phyloP scores from a whole-genome alignment of 2,113 vertebrate species.

The Indicator indicator region DNA sequence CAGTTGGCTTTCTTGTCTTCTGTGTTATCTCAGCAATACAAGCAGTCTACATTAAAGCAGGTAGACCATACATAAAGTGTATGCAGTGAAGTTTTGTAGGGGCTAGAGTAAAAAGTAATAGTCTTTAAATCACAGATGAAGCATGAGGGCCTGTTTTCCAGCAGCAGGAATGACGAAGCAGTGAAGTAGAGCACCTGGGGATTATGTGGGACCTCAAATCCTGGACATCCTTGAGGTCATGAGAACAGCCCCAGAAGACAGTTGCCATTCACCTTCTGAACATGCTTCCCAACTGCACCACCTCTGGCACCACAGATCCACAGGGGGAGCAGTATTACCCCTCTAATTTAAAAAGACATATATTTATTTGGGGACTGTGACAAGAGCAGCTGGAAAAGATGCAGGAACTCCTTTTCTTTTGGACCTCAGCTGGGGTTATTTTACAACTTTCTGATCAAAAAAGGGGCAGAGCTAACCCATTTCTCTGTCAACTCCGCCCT shows the following conservation, averaged over 20 bases:
- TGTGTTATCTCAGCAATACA: background rate
- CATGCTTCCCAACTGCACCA: rapidly evolving
- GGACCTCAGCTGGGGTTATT: background rate
- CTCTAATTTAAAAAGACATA: background rate
- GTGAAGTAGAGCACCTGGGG: background rate
- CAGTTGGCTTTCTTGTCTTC: background rate
- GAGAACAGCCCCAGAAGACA: rapidly evolving
- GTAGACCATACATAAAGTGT: background rate
- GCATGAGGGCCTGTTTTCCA: background rate
- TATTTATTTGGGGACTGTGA: background rate
- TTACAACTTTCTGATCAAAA: background rate
- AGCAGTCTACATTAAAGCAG: background rate
- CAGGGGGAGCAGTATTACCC: background rate
- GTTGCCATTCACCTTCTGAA: background rate
- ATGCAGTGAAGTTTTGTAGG: rapidly evolving
- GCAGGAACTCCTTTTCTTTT: background rate
- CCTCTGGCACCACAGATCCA: background rate
- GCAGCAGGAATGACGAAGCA: background rate
- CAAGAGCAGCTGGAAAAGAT: background rate
- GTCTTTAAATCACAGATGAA: background rate
- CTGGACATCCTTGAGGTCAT: background rate
- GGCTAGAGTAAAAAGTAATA: background rate
- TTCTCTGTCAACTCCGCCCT: constrained; percentile 34
- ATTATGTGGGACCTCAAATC: background rate
- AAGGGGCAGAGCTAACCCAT: background rate